phyloP scores from a whole-genome alignment of 53 echinoderm and acorn worm genomes.

The Zoroaster sp. region DNA sequence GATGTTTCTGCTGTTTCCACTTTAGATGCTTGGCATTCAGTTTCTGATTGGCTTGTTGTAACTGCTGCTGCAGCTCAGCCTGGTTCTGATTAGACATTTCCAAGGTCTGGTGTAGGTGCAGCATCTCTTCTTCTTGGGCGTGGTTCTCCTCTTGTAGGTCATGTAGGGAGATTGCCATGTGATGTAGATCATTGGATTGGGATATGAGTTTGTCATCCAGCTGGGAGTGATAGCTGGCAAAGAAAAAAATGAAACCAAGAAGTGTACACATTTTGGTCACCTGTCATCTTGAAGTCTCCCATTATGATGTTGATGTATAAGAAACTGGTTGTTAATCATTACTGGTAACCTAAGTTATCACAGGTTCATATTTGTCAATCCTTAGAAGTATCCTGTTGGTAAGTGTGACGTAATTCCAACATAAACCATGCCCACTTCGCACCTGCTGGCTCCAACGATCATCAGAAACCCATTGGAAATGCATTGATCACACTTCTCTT shows the following conservation, averaged over 20 bases:
- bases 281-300: neutral
- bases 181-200: slow-evolving; percentile 7
- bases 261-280: neutral
- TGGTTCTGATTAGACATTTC: neutral
- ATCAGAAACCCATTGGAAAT: too few species aligned
- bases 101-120: neutral
- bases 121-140: slow-evolving; percentile 17
- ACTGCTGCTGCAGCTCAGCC: slow-evolving; percentile 19
- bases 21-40: neutral
- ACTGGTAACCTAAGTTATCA: too few species aligned
- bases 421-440: too few species aligned
- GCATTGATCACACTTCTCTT: too few species aligned
- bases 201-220: slow-evolving; percentile 18
- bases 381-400: too few species aligned
- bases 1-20: slow-evolving; percentile 9
- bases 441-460: too few species aligned
- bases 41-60: neutral
- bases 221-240: slow-evolving; percentile 5
- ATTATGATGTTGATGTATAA: neutral
- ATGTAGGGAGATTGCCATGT: slow-evolving; percentile 3
- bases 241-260: neutral
- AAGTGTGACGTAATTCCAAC: too few species aligned
- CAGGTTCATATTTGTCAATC: too few species aligned
- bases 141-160: slow-evolving; percentile 11
- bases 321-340: too few species aligned